phyloP scores from a whole-genome alignment of 2,888 invertebrate genomes.

The Aphelenchoides bicaudatus region DNA sequence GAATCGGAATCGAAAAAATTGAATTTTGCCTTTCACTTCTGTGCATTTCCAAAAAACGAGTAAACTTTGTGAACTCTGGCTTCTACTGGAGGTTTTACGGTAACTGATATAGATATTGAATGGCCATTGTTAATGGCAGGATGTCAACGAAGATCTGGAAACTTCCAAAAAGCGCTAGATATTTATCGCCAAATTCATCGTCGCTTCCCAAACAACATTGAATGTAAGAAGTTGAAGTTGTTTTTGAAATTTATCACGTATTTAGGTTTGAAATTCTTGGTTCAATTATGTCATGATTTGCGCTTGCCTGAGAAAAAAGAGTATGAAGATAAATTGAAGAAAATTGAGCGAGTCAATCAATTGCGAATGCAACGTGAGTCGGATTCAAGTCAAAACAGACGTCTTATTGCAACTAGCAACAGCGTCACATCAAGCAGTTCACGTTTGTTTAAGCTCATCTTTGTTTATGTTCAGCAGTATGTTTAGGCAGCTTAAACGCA shows the following conservation, averaged over 20 bases:
- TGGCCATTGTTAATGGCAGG: slow-evolving; percentile 77
- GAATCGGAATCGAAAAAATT: no score
- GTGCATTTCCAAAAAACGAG: no score
- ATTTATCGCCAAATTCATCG: slow-evolving; percentile 80
- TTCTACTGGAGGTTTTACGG: no score
- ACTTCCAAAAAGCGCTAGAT: slow-evolving; percentile 77
- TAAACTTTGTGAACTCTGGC: no score
- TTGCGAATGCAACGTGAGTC: slow-evolving; percentile 45
- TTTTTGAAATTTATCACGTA: slow-evolving; percentile 55
- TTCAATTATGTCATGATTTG: slow-evolving; percentile 81
- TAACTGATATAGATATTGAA: no score
- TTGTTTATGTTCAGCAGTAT: neutral
- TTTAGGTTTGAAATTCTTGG: slow-evolving; percentile 76
- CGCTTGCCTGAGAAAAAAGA: slow-evolving; percentile 79
- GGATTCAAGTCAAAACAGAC: slow-evolving; percentile 53
- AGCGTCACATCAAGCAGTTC: slow-evolving; percentile 11
- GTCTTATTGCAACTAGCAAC: slow-evolving; percentile 31
- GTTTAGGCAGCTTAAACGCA: neutral
- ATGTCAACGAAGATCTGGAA: slow-evolving; percentile 77
- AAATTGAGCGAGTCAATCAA: slow-evolving; percentile 36
- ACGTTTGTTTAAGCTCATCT: neutral
- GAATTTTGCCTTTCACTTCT: no score
- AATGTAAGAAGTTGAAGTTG: slow-evolving; percentile 71
- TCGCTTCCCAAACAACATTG: slow-evolving; percentile 87
- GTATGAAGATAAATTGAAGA: slow-evolving; percentile 32